Conservation (phyloP, 2,888 invertebrate genomes). For the Monopis laevigella region DNA sequence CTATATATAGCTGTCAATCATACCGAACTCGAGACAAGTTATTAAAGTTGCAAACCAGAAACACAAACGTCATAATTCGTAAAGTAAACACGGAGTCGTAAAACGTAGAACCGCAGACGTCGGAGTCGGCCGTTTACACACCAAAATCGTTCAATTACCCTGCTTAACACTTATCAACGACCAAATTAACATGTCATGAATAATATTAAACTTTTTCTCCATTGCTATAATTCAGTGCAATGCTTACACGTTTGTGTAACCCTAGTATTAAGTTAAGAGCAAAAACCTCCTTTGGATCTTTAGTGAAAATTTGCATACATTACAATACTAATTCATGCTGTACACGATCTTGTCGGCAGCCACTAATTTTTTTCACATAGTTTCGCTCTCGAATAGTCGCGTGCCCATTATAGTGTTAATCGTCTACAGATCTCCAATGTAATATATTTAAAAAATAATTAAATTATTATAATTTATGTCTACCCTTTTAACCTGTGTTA, state of each 20-base stretch:
- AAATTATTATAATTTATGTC: too few relatives aligned
- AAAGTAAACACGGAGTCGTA: slow-evolving; percentile 20
- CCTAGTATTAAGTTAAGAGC: slow-evolving; percentile 50
- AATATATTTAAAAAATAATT: too few relatives aligned
- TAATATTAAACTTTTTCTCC: slow-evolving; percentile 58
- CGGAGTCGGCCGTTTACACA: slow-evolving; percentile 18
- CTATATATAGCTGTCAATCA: slow-evolving; percentile 2
- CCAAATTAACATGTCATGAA: slow-evolving; percentile 61
- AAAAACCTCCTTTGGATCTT: slow-evolving; percentile 43
- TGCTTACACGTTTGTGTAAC: slow-evolving; percentile 19
- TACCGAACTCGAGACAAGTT: too few relatives aligned
- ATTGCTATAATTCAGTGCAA: slow-evolving; percentile 36
- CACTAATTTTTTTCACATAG: slow-evolving; percentile 17
- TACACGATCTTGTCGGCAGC: not conserved
- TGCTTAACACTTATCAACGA: slow-evolving; percentile 48
- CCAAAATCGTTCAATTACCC: slow-evolving; percentile 45
- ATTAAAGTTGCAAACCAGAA: slow-evolving; percentile 15
- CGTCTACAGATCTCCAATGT: slow-evolving; percentile 6
- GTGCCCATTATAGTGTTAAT: slow-evolving; percentile 10
- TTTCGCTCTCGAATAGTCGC: slow-evolving; percentile 10
- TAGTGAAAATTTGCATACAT: slow-evolving; percentile 51
- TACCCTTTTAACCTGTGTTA: too few relatives aligned
- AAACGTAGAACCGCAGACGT: slow-evolving; percentile 13
- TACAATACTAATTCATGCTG: slow-evolving; percentile 44
- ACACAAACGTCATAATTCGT: slow-evolving; percentile 18